Percentiles rank a stretch among this genome's conserved stretches.
Conservation (phyloP, 2,888 invertebrate species). For the Amphipyra berbera region DNA sequence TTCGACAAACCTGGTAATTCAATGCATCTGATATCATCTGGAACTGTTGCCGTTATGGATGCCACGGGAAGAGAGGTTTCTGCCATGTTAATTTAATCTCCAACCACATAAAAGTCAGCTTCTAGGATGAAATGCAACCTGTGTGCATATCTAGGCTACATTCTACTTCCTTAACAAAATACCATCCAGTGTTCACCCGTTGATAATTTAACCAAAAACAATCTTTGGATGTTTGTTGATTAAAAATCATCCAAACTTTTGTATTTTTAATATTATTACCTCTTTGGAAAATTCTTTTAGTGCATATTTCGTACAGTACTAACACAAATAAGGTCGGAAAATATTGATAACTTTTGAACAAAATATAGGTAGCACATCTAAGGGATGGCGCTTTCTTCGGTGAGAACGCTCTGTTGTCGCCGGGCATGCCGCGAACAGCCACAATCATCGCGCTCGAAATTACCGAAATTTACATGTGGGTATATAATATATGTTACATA, state of each 20-base stretch:
- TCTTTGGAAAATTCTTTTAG: too few species aligned
- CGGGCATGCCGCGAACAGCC: slow-evolving; percentile 83
- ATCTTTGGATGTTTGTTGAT: too few species aligned
- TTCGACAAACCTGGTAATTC: slow-evolving; percentile 86
- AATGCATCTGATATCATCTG: slow-evolving; percentile 90
- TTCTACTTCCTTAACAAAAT: too few species aligned
- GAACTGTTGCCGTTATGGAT: slow-evolving; percentile 90
- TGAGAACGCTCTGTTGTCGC: slow-evolving; percentile 87
- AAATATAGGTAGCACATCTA: slow-evolving; percentile 79
- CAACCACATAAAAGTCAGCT: too few species aligned
- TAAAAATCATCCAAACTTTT: too few species aligned
- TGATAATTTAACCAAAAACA: too few species aligned
- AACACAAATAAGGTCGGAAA: too few species aligned
- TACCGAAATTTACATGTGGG: slow-evolving; percentile 88
- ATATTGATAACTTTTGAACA: too few species aligned
- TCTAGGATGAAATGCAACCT: background rate
- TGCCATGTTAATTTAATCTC: background rate
- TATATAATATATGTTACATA: background rate
- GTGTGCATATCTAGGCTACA: too few species aligned
- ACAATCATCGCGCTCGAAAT: slow-evolving; percentile 90
- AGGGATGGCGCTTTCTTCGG: slow-evolving; percentile 91
- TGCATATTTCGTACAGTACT: too few species aligned
- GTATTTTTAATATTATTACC: too few species aligned
- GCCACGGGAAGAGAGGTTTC: slow-evolving; percentile 87
- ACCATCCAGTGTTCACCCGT: too few species aligned